Percentiles rank a stretch among this genome's conserved stretches.
These are phyloP conservation scores for Pseudonaja textilis DNA, from an alignment of 2,113 vertebrate genomes.

Conservation along the genomic window DNA sequence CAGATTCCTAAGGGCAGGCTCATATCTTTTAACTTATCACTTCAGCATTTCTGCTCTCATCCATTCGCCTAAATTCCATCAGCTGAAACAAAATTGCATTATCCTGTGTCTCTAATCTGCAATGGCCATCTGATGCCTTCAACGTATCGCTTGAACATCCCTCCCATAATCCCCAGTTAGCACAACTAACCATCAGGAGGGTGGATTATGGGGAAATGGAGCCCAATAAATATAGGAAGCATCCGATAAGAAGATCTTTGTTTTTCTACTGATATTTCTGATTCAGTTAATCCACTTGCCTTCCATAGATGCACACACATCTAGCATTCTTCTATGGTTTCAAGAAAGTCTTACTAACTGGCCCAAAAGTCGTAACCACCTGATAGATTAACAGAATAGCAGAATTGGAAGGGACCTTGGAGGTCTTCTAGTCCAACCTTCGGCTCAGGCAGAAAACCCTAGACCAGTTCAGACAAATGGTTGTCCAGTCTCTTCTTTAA, in stretches of 20 bases:
- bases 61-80: not conserved
- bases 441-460: not conserved
- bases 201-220: not conserved
- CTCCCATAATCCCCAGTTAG: not conserved
- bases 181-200: not conserved
- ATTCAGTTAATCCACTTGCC: not conserved
- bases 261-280: not conserved
- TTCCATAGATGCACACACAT: not conserved
- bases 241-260: not conserved
- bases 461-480: not conserved
- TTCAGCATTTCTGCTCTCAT: not conserved
- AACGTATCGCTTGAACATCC: not conserved
- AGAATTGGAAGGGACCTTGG: not conserved
- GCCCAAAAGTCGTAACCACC: not conserved
- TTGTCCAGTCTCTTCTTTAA: not conserved
- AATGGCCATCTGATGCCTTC: not conserved
- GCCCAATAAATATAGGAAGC: not conserved
- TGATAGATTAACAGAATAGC: not conserved
- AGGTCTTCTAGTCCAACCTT: not conserved
- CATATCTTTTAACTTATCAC: not conserved
- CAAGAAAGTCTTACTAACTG: not conserved
- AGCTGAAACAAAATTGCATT: not conserved
- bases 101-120: not conserved
- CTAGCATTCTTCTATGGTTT: not conserved
- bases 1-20: not conserved